Base-by-base conservation (phyloP, 2,797 vertebrate genomes). In the Cacajao melanocephalus region DNA sequence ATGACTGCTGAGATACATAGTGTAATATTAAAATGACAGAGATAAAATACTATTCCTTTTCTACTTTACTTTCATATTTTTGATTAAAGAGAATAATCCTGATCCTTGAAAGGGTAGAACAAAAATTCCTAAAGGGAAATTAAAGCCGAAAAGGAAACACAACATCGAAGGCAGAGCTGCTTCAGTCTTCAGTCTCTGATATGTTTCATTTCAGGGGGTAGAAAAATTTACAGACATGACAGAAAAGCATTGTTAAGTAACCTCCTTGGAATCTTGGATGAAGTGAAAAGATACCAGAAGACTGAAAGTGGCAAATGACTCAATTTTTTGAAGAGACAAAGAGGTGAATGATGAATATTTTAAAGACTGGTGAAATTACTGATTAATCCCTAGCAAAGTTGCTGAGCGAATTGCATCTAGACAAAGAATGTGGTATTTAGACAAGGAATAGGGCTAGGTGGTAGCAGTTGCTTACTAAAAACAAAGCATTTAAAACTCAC, bases 261-360 rank as follows among this genome's bases (percentile, higher is more conserved):
- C 39, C 48, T 83, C 36, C 24, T 83, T 76, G 78, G 64, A 81
- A 76, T 94, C 33, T 90, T 46, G 85, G 73, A 44, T 55, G n/a
- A 85, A 72, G 24, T 46, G n/a, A 76, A 93, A 84, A 64, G 41
- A 52, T 46, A 33, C 13, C 24, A 52, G 55, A 81, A 86, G 81
- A 76, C 7, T 9, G 24, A 88, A 90, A 75, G 44, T 41, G 64
- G 24, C 19, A 55, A 78, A n/a, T 78, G 50, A 44, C 17, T 22
- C 48, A 80, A 22, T 44, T 90, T 96, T 96, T 83, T 44, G 44
- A 97, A 87, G 48, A 80, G 9, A 50, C 33, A 72, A 64, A 88
- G 87, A 67, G 20, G 67, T 64, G 26, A 96, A 26, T 90, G 84
- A 93, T 91, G 20, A 80, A 36, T 87, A 95, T 85, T 93, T 61